Evolutionary conservation across 2,888 invertebrate species (phyloP).

Genomic region (Galeopsomyia nigrocyanea): DNA sequence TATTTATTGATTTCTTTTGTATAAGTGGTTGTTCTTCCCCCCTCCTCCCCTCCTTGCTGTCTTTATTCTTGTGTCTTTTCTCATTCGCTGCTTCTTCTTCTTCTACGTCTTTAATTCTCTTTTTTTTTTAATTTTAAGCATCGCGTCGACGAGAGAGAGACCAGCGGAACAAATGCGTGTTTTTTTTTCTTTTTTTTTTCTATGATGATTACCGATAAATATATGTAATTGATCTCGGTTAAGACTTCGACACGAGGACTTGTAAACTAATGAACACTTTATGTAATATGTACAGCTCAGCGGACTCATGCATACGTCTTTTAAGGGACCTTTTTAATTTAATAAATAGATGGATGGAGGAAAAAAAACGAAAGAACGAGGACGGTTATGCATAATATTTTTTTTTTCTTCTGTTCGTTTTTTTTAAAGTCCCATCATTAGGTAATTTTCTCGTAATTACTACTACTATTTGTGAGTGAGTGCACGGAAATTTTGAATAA

Average conservation of each 20-base stretch:
- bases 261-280: slow-evolving; percentile 41
- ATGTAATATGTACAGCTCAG: slow-evolving; percentile 40
- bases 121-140: slow-evolving; percentile 3
- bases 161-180: slow-evolving; percentile 2
- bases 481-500: slow-evolving; percentile 45
- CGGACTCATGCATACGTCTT: slow-evolving; percentile 13
- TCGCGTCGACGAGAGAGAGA: slow-evolving; percentile 17
- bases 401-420: slow-evolving; percentile 23
- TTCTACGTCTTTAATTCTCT: too few species aligned
- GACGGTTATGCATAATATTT: not conserved
- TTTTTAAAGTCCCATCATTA: not conserved
- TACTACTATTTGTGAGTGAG: slow-evolving; percentile 34
- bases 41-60: not conserved
- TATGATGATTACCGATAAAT: not conserved
- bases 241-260: slow-evolving; percentile 37
- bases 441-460: slow-evolving; percentile 34
- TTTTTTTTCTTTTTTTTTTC: slow-evolving; percentile 33
- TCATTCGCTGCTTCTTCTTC: not conserved
- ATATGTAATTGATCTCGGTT: slow-evolving; percentile 44
- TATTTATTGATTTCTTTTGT: slow-evolving; percentile 48
- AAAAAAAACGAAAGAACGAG: slow-evolving; percentile 9
- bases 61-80: not conserved
- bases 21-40: slow-evolving; percentile 28
- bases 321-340: slow-evolving; percentile 37
- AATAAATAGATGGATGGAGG: not conserved